Conservation (phyloP, 2,888 invertebrate genomes). For the Enchytraeus crypticus region DNA sequence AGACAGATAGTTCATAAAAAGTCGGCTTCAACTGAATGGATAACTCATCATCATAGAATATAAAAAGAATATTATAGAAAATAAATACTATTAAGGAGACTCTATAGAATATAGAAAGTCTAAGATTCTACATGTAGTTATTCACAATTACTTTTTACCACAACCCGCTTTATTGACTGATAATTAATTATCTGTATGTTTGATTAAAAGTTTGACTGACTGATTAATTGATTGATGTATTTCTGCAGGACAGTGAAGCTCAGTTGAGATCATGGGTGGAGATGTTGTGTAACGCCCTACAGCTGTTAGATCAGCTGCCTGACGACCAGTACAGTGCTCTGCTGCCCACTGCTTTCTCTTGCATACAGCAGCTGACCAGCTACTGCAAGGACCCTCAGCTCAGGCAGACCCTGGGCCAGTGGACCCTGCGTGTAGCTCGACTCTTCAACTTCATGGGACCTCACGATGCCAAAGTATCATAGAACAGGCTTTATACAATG, state of each 20-base stretch:
- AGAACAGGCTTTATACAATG: too few species aligned
- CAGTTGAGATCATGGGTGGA: constrained; percentile 68
- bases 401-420: constrained; percentile 54
- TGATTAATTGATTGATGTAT: neutral
- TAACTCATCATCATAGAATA: too few species aligned
- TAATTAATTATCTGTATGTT: neutral
- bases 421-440: constrained; percentile 53
- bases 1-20: too few species aligned
- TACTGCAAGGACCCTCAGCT: constrained; percentile 55
- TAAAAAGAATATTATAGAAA: too few species aligned
- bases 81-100: too few species aligned
- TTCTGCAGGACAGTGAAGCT: constrained; percentile 69
- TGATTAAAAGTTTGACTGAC: neutral
- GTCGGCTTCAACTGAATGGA: too few species aligned
- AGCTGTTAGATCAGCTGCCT: constrained; percentile 55
- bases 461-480: neutral
- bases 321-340: constrained; percentile 55
- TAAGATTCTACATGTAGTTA: neutral
- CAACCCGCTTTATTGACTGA: neutral
- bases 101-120: too few species aligned
- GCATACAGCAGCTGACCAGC: constrained; percentile 55
- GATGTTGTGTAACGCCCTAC: constrained; percentile 73
- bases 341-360: constrained; percentile 56
- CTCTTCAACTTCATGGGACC: constrained; percentile 27
- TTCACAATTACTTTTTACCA: neutral